These are phyloP conservation scores for western clawed frog (Xenopus tropicalis) DNA, from an alignment of 2,113 vertebrate genomes.

Conservation along the genomic window UCB_Xtro_10.0 CM004450.2:43374501-43375000, in stretches of 20 bases:
- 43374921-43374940: conserved; percentile 24
- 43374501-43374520: too few species aligned
- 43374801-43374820: conserved; percentile 22
- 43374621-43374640: background rate
- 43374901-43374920: conserved; percentile 9
- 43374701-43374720: background rate
- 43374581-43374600: too few species aligned
- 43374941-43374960: conserved; percentile 5
- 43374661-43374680: background rate
- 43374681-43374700: background rate
- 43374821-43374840: conserved; percentile 25
- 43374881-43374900: conserved; percentile 11
- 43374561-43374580: too few species aligned
- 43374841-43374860: background rate
- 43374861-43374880: conserved; percentile 1
- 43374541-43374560: too few species aligned
- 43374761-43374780: background rate
- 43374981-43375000: conserved; percentile 1
- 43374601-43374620: background rate
- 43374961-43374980: conserved; percentile 5
- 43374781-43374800: background rate
- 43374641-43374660: background rate
- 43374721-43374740: conserved; percentile 9
- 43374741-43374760: conserved; percentile 23
- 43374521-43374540: too few species aligned